These are phyloP conservation scores for Notiomystis cincta DNA, from an alignment of 2,113 vertebrate species.

Conservation along the genomic window DNA sequence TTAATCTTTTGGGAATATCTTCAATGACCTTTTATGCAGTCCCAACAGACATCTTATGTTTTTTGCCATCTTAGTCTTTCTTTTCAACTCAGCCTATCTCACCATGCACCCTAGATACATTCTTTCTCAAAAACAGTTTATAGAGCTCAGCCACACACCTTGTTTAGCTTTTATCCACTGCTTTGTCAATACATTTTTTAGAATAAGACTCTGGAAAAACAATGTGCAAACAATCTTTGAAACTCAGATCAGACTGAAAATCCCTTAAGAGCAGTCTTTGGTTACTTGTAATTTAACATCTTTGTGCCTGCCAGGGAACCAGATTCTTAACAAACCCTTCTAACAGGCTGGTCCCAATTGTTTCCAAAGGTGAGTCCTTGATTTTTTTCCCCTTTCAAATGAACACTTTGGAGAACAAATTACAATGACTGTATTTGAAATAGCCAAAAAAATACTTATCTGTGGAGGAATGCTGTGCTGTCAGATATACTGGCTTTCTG, in stretches of 20 bases:
- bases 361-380: background rate
- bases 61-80: background rate
- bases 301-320: background rate
- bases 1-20: background rate
- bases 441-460: background rate
- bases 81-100: background rate
- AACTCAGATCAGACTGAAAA: conserved; percentile 25
- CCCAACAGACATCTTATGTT: background rate
- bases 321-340: background rate
- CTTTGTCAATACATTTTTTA: conserved; percentile 12
- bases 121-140: background rate
- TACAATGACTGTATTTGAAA: background rate
- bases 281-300: conserved; percentile 1
- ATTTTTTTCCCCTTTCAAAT: background rate
- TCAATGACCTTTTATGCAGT: background rate
- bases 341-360: background rate
- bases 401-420: background rate
- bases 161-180: background rate
- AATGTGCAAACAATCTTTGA: conserved; percentile 9
- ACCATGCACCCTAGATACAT: background rate
- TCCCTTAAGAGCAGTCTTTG: background rate
- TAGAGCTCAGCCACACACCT: background rate
- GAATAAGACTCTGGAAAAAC: background rate
- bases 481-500: background rate
- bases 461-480: background rate